Base-by-base conservation (phyloP, 2,888 invertebrate genomes). In the Cheilosia variabilis region DNA sequence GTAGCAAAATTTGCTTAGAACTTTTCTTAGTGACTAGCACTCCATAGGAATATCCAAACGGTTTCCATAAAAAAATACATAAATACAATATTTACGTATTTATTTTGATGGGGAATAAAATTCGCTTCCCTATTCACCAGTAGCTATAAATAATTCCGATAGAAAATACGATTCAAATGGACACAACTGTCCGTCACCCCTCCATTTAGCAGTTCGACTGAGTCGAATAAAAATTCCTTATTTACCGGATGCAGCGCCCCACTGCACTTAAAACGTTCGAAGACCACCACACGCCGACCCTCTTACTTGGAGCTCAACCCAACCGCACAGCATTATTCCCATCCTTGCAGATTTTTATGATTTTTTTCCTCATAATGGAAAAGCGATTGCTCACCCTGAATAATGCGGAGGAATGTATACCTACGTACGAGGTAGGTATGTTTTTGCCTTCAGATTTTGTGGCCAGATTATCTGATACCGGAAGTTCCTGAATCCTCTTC, bases 381-480 rank as follows among this genome's bases (percentile, higher is more conserved):
- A 55, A 73, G 63, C 73, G 55, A 63, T 55, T 55, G 41, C 72
- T 34, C 73, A 57, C 41, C 1, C 53, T 24, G 3, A 13, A 10
- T n/a, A 52, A 41, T 31, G 53, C 45, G 31, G 43, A 43, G 2
- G 22, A 17, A 53, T 43, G 37, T 15, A 13, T 52, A n/a, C 10
- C 15, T n/a, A 62, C 47, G 24, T 24, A 22, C 19, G 27, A 57
- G 45, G 43, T 57, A 45, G 55, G 52, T 52, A 52, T 47, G 34
- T 31, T 45, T 57, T 37, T 13, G 34, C 34, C 27, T 10, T 22
- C 1, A 22, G 22, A 57, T 41, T 27, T 27, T 27, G 27, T 47
- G 63, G 24, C 31, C 43, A 47, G 55, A 63, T 73, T 63, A 65
- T 63, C 63, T 45, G 63, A 73, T 73, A 73, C 63, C 45, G 55